These are phyloP conservation scores for Pimpla rufipes DNA, from an alignment of 2,888 invertebrate species.

Conservation along the genomic window DNA sequence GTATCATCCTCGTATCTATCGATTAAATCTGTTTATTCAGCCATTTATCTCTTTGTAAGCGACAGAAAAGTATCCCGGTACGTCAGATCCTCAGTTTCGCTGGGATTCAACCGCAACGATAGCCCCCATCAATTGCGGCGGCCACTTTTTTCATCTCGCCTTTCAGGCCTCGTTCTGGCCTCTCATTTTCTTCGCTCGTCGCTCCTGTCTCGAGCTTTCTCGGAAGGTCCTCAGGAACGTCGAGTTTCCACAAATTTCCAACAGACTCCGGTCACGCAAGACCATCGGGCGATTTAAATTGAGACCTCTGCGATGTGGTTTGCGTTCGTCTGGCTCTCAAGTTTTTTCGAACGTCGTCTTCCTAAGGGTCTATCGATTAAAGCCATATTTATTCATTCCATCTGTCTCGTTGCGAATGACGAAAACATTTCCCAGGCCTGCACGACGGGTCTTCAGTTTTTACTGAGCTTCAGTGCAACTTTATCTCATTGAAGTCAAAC, in stretches of 20 bases:
- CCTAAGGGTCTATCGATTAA: too few species aligned
- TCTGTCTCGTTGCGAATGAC: too few species aligned
- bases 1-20: slow-evolving; percentile 40
- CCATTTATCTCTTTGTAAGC: slow-evolving; percentile 38
- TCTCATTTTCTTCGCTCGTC: background rate
- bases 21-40: slow-evolving; percentile 58
- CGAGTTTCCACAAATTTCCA: background rate
- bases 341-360: too few species aligned
- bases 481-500: too few species aligned
- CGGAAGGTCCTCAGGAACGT: background rate
- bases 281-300: background rate
- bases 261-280: background rate
- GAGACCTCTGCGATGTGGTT: background rate
- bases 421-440: too few species aligned
- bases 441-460: too few species aligned
- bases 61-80: slow-evolving; percentile 6
- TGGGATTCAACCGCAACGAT: background rate
- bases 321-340: too few species aligned
- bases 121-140: background rate
- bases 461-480: too few species aligned
- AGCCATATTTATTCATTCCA: too few species aligned
- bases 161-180: background rate
- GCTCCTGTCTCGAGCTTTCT: background rate
- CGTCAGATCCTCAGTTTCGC: background rate
- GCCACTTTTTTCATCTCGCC: background rate